Evolutionary conservation across 1,140 invertebrate genomes (phyloP).

Genomic region (Danaus plexippus): DNA sequence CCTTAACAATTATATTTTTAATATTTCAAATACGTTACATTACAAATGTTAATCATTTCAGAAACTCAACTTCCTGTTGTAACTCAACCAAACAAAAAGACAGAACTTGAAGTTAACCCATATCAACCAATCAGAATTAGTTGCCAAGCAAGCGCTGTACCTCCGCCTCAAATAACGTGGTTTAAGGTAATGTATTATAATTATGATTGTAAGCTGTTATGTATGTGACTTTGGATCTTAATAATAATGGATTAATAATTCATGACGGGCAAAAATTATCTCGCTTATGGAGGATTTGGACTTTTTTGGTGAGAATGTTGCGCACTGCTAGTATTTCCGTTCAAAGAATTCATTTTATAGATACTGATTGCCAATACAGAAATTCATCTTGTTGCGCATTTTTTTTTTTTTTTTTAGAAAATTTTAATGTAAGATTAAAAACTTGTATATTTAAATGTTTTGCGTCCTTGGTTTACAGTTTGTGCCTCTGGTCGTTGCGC

Average conservation of each 20-base stretch:
- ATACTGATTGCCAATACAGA: no score
- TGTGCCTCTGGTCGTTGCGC: no score
- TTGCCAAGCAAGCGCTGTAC: conserved; percentile 46
- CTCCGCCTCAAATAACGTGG: conserved; percentile 43
- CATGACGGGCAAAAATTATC: background rate
- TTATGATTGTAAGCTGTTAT: background rate
- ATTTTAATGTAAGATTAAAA: no score
- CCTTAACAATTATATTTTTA: no score
- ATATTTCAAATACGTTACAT: no score
- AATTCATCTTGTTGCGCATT: no score
- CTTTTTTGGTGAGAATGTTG: background rate
- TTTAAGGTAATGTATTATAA: conserved; percentile 36
- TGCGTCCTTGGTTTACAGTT: no score
- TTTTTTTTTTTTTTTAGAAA: no score
- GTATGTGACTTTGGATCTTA: background rate
- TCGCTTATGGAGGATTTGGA: conserved; percentile 5
- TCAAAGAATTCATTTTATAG: no score
- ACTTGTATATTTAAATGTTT: no score
- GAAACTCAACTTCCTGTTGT: conserved; percentile 26
- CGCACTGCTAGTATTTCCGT: conserved; percentile 1
- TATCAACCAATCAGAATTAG: conserved; percentile 30
- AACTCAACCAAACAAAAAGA: conserved; percentile 26
- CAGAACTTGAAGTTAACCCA: conserved; percentile 29
- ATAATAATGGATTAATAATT: no score
- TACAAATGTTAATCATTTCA: conserved; percentile 5